phyloP scores from a whole-genome alignment of 2,888 invertebrate genomes.

The Nineta flava region DNA sequence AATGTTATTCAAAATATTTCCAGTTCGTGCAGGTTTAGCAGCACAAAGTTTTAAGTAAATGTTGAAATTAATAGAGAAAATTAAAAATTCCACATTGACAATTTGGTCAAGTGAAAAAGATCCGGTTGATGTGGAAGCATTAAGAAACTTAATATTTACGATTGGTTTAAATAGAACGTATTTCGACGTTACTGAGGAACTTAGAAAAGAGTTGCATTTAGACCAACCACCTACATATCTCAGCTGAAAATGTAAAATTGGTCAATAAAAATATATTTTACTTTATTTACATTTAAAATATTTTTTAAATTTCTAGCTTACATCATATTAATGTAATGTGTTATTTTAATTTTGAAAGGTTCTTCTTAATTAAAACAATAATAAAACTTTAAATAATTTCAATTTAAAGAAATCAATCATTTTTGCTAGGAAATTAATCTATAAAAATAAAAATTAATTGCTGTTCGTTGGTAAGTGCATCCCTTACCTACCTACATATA shows the following conservation, averaged over 20 bases:
- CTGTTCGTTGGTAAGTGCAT: too few species aligned
- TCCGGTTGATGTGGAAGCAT: slow-evolving; percentile 43
- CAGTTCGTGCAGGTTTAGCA: slow-evolving; percentile 54
- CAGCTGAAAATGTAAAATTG: background rate
- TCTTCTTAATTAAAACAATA: too few species aligned
- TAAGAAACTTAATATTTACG: slow-evolving; percentile 47
- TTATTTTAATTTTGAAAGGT: too few species aligned
- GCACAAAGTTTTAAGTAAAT: slow-evolving; percentile 47
- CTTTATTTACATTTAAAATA: too few species aligned
- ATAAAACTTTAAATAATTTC: too few species aligned
- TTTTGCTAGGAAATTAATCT: too few species aligned
- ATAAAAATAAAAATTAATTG: too few species aligned
- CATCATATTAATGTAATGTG: too few species aligned
- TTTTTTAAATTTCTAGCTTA: too few species aligned
- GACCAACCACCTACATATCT: slow-evolving; percentile 2
- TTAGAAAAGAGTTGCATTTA: slow-evolving; percentile 34
- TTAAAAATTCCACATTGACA: slow-evolving; percentile 49
- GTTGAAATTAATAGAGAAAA: slow-evolving; percentile 37
- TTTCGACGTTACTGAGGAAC: slow-evolving; percentile 56
- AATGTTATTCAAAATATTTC: slow-evolving; percentile 52
- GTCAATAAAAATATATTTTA: background rate
- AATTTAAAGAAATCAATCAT: too few species aligned
- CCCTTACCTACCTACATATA: too few species aligned
- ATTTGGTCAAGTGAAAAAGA: slow-evolving; percentile 62
- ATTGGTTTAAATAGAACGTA: slow-evolving; percentile 54